Evolutionary conservation across 2,113 vertebrate species (phyloP), one percentile per base, ranked within the genome.

Genomic region (Oreochromis spilurus): DNA sequence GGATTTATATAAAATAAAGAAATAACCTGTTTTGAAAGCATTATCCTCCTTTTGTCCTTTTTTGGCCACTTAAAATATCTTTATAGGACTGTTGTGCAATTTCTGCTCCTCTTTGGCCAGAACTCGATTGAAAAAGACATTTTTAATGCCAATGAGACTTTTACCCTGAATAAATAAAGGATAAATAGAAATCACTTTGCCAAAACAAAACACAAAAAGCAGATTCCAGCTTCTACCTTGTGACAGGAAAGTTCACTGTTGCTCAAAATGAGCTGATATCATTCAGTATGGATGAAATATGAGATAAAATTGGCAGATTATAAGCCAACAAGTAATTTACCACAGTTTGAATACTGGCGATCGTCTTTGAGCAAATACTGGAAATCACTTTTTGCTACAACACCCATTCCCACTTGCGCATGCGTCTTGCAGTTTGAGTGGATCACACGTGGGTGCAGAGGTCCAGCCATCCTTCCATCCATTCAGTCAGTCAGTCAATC

Each of bases 331-430:
- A 17, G 57, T 0, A 31, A 60, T 60, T 60, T 60, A 34, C 16
- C 26, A 19, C 57, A 62, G 58, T 62, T 62, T 38, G 38, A 67
- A 40, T 40, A 67, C 19, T 67, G 62, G 34, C 4, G 6, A 38
- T 67, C 62, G 38, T n/a, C 60, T n/a, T 17, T 62, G 31, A n/a
- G 31, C 31, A 38, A 65, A 65, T 65, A 67, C 34, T 40, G 11
- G 38, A 67, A 67, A 40, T 67, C 62, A 40, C 4, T 5, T n/a
- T 40, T 67, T 14, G 34, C 4, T 13, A 0, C 34, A 1, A 38
- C 62, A 67, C 34, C 1, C 1, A 2, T 43, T 34, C 52, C 34
- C 40, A 43, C 13, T 11, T 48, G 90, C 95, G 94, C 95, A 93
- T 95, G 94, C 95, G 95, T 31, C 60, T 34, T 2, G 5, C 4